Base-by-base conservation (phyloP, 2,113 vertebrate species). In the Mixornis gularis region DNA sequence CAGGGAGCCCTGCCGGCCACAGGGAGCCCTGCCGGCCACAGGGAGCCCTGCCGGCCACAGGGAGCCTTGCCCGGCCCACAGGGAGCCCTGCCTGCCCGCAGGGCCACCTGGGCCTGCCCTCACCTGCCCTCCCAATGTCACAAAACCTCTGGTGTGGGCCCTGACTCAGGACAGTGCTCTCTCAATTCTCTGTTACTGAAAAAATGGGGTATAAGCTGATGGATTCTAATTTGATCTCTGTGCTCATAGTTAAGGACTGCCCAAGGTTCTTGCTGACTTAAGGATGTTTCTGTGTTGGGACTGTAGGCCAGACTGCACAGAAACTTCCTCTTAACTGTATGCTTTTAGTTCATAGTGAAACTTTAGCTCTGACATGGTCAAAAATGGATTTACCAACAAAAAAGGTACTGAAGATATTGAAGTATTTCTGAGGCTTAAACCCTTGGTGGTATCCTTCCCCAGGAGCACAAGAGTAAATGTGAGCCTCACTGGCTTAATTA, bases 121-220 rank as follows among this genome's bases (percentile, higher is more conserved):
- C 63, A 3, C 55, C 83, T 15, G 1, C 26, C 80, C 55, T 22
- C 18, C 46, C 38, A 5, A 2, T 0, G 17, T 29, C 44, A 30
- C 59, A 19, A 3, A 40, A 48, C 22, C 34, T 16, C 24, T 1
- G 59, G 49, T 41, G 9, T 5, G 12, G 19, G 55, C 26, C 46
- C 38, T 17, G 17, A 3, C 34, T 29, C 43, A 17, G 43, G 7
- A 68, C 53, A 44, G 62, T 21, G 0, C n/a, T 32, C 26, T 38
- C 63, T 44, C 17, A 1, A 3, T 6, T 22, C 36, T 2, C 0
- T 15, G 13, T 7, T 29, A 9, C 0, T 68, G 64, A 40, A 51
- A 36, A 32, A 51, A 26, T 2, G 40, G 25, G 30, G 12, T 58
- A 25, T 63, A 79, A 46, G 16, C 26, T 10, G 15, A 24, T 16